Evolutionary conservation across 1,140 invertebrate genomes (phyloP).

Genomic region (Zaprionus kolodkinae): DNA sequence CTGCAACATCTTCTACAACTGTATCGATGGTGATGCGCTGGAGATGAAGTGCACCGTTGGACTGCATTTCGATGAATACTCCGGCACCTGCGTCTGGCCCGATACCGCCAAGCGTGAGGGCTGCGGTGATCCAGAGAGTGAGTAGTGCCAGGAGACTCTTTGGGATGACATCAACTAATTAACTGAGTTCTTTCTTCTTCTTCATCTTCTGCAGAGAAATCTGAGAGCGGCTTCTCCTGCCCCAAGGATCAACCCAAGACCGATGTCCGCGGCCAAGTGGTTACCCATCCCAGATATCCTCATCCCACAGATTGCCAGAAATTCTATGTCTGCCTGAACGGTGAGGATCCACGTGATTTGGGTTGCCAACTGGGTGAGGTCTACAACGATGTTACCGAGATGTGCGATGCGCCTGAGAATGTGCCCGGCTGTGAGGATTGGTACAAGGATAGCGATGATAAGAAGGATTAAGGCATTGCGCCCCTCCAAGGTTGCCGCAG

Average conservation of each 20-base stretch:
- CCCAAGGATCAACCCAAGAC: conserved; percentile 88
- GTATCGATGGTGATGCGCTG: conserved; percentile 92
- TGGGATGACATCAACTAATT: background rate
- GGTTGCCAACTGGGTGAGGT: conserved; percentile 94
- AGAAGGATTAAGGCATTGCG: conserved; percentile 63
- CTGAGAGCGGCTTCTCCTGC: conserved; percentile 93
- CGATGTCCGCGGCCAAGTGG: conserved; percentile 89
- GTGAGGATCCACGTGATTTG: conserved; percentile 92
- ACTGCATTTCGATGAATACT: conserved; percentile 94
- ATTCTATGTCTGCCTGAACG: conserved; percentile 93
- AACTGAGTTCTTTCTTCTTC: background rate
- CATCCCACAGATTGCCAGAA: conserved; percentile 95
- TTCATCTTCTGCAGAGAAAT: conserved; percentile 85
- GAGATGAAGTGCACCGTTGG: conserved; percentile 93
- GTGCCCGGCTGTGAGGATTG: conserved; percentile 95
- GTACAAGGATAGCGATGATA: conserved; percentile 90
- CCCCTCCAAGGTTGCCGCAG: background rate
- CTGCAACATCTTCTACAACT: conserved; percentile 95
- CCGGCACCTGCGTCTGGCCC: conserved; percentile 93
- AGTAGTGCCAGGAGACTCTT: conserved; percentile 14
- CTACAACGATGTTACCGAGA: conserved; percentile 92
- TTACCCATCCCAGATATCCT: conserved; percentile 94
- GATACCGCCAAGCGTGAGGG: conserved; percentile 91
- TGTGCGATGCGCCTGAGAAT: conserved; percentile 94
- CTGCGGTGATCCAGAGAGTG: conserved; percentile 85